phyloP scores from a whole-genome alignment of 2,797 vertebrate genomes.

The Antrozous pallidus region DNA sequence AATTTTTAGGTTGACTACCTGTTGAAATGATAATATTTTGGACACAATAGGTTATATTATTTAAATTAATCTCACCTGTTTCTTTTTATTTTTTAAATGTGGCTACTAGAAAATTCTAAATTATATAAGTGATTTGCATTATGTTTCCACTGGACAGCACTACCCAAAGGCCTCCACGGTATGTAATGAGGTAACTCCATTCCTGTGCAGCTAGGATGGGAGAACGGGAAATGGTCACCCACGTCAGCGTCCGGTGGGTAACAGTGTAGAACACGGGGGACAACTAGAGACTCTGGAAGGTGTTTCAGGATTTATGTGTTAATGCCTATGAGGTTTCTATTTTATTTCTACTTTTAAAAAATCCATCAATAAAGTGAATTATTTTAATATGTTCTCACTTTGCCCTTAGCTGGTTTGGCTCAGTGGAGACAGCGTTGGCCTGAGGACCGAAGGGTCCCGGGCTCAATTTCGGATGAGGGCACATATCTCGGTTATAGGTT shows the following conservation, averaged over 20 bases:
- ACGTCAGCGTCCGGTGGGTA: neutral
- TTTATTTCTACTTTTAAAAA: neutral
- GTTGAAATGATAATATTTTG: neutral
- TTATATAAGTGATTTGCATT: neutral
- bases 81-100: neutral
- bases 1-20: neutral
- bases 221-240: neutral
- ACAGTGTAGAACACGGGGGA: neutral
- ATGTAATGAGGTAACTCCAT: neutral
- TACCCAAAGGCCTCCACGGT: neutral
- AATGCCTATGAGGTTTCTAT: neutral
- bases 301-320: neutral
- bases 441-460: too few species aligned
- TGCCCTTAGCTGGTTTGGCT: neutral
- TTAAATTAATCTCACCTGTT: conserved; percentile 26
- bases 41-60: neutral
- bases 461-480: too few species aligned
- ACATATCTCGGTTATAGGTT: too few species aligned
- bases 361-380: neutral
- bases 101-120: neutral
- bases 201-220: neutral
- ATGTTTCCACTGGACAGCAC: neutral
- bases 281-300: neutral
- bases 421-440: too few species aligned
- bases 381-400: neutral